Conservation (phyloP, 1,140 invertebrate species). For the Eueides isabella region DNA sequence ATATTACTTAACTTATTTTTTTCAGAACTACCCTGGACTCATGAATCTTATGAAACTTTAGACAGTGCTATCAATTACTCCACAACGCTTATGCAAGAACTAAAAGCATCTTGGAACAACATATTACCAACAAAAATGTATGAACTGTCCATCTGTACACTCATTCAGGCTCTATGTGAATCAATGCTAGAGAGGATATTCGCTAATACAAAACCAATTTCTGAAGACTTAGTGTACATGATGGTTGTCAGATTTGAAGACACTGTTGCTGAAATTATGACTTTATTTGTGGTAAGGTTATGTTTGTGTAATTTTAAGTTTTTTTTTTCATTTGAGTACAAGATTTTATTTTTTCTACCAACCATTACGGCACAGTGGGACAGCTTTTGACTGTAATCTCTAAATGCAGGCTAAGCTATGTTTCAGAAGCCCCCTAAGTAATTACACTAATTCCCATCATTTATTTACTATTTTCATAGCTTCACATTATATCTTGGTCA, state of each 20-base stretch:
- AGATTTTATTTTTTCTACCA: too few relatives aligned
- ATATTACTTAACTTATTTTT: constrained; percentile 24
- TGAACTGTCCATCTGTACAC: constrained; percentile 62
- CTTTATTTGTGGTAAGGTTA: constrained; percentile 61
- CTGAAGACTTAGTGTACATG: constrained; percentile 65
- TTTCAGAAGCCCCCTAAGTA: too few relatives aligned
- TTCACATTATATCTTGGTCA: too few relatives aligned
- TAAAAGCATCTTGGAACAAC: constrained; percentile 61
- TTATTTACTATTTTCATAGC: too few relatives aligned
- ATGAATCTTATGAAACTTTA: constrained; percentile 59
- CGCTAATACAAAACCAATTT: constrained; percentile 50
- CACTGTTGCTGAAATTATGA: constrained; percentile 50
- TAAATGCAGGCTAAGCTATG: too few relatives aligned
- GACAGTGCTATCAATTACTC: constrained; percentile 63
- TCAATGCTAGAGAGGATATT: constrained; percentile 57
- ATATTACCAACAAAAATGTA: constrained; percentile 70
- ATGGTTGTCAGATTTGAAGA: constrained; percentile 59
- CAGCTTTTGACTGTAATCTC: too few relatives aligned
- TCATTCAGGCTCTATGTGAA: constrained; percentile 62
- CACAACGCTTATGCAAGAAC: constrained; percentile 55
- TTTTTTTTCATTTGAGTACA: background rate
- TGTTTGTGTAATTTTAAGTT: background rate
- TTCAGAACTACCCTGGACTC: constrained; percentile 64
- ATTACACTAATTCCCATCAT: too few relatives aligned
- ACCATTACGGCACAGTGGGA: too few relatives aligned